Evolutionary conservation across 2,888 invertebrate genomes (phyloP).

Genomic region (Xestia ashworthii): DNA sequence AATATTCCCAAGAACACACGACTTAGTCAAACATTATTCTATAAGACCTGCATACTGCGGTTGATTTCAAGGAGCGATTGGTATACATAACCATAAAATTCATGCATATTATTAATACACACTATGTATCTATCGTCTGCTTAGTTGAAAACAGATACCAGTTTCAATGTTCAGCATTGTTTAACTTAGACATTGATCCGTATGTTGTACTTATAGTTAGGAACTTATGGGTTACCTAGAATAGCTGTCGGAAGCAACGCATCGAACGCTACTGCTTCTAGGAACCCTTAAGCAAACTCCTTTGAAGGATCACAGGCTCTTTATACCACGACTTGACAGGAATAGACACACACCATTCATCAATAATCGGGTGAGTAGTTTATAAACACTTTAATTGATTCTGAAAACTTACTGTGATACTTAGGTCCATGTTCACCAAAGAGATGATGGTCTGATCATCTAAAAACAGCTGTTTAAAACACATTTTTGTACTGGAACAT

Average conservation of each 20-base stretch:
- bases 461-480: too few species aligned
- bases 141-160: constrained; percentile 16
- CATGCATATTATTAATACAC: neutral
- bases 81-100: neutral
- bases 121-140: neutral
- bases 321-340: neutral
- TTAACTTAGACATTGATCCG: neutral
- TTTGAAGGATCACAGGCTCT: neutral
- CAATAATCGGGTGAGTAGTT: neutral
- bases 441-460: too few species aligned
- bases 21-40: neutral
- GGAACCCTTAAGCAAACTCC: neutral
- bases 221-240: neutral
- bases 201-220: neutral
- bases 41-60: neutral
- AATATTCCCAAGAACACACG: neutral
- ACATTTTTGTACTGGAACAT: too few species aligned
- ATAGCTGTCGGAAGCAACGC: neutral
- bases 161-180: constrained; percentile 9
- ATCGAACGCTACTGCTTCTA: constrained; percentile 3
- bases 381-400: neutral
- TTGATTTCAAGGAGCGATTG: neutral
- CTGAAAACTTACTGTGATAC: too few species aligned
- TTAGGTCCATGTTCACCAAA: too few species aligned
- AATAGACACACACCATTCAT: neutral